A percentile compares a stretch with the other conserved stretches of the same genome.
These are phyloP conservation scores for Mobula hypostoma DNA, from an alignment of 2,113 vertebrate species.

Conservation along the genomic window DNA sequence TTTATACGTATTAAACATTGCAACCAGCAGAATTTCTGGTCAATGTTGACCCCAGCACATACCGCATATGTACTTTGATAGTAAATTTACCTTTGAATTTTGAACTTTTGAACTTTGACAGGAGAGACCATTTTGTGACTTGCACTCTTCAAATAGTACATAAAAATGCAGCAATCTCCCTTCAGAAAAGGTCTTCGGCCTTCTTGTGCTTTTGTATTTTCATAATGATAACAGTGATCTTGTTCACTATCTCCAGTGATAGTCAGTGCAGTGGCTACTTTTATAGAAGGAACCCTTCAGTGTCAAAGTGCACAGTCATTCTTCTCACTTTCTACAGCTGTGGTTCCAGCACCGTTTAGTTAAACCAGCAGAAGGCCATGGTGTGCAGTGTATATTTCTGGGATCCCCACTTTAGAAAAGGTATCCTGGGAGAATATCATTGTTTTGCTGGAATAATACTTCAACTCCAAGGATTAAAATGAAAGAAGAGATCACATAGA, in stretches of 20 bases:
- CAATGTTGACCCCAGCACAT: too few relatives aligned
- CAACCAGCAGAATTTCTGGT: too few relatives aligned
- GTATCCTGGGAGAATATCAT: too few relatives aligned
- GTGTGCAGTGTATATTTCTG: too few relatives aligned
- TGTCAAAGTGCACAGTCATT: not conserved
- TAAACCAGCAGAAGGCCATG: not conserved
- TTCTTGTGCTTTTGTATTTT: not conserved
- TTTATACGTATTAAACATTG: too few relatives aligned
- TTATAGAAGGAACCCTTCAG: not conserved
- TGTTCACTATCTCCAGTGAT: not conserved
- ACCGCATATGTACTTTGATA: too few relatives aligned
- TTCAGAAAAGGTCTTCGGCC: not conserved
- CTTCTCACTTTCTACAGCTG: not conserved
- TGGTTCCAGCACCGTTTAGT: not conserved
- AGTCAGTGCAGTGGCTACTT: not conserved
- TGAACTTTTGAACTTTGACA: not conserved
- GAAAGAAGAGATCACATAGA: too few relatives aligned
- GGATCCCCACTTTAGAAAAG: too few relatives aligned
- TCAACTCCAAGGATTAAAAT: too few relatives aligned
- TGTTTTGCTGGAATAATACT: too few relatives aligned
- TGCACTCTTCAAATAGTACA: not conserved
- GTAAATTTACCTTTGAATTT: too few relatives aligned
- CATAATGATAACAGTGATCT: not conserved
- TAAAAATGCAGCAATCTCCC: not conserved
- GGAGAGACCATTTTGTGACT: not conserved